These are phyloP conservation scores for Abscondita cerata DNA, from an alignment of 2,888 invertebrate species.

Conservation along the genomic window DNA sequence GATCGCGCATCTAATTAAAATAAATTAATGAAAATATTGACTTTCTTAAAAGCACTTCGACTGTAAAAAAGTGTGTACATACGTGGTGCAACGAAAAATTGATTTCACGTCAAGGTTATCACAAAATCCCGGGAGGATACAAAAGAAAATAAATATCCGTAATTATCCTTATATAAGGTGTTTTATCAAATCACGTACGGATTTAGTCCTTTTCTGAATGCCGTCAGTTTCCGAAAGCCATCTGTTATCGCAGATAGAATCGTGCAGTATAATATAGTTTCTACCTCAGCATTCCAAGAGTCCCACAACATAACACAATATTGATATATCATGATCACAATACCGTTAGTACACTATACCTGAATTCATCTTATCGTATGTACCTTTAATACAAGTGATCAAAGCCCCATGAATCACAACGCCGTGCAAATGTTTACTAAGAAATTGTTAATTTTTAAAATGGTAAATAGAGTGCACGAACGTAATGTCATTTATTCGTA, in stretches of 20 bases:
- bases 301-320: slow-evolving; percentile 44
- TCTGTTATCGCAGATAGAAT: slow-evolving; percentile 51
- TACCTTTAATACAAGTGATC: slow-evolving; percentile 40
- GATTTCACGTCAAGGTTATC: slow-evolving; percentile 6
- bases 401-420: slow-evolving; percentile 44
- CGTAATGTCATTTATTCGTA: slow-evolving; percentile 37
- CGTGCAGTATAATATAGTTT: slow-evolving; percentile 48
- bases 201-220: slow-evolving; percentile 41
- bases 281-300: slow-evolving; percentile 41
- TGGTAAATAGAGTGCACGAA: slow-evolving; percentile 44
- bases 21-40: no score
- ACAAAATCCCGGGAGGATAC: slow-evolving; percentile 6
- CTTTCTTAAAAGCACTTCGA: no score
- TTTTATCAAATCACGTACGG: slow-evolving; percentile 34
- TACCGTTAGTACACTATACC: slow-evolving; percentile 48
- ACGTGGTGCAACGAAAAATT: background rate
- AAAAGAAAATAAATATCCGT: slow-evolving; percentile 25
- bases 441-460: slow-evolving; percentile 42
- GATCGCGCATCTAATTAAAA: no score
- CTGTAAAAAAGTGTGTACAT: background rate
- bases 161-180: slow-evolving; percentile 27
- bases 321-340: slow-evolving; percentile 50
- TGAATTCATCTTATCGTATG: slow-evolving; percentile 47
- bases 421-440: slow-evolving; percentile 43
- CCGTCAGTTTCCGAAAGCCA: slow-evolving; percentile 48